Base-by-base conservation (phyloP, 2,888 invertebrate species). In the Drosophila infuscata region DNA sequence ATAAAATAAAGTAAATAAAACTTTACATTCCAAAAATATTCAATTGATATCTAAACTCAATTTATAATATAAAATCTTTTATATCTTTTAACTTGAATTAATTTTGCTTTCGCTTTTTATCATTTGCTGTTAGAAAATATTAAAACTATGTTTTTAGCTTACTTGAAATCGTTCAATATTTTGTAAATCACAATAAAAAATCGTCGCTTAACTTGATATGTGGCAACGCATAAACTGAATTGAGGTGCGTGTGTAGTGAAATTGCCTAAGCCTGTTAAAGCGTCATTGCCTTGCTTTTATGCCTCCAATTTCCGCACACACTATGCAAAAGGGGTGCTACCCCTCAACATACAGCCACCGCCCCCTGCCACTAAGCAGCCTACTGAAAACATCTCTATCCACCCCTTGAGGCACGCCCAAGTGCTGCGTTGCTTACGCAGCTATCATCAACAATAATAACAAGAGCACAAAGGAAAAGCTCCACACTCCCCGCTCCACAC, bases 401-500 rank as follows among this genome's bases (percentile, higher is more conserved):
- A 80, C 57, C 81, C 68, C 68, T 57, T 41, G 46, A 57, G 74
- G 56, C 51, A 60, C 59, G 52, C 54, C 62, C 32, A 64, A 76
- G 61, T 66, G 69, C 59, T 73, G 48, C 65, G 69, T 61, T 73
- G 70, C 82, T 66, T 72, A 82, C 83, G 68, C 74, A 81, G 73
- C 81, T 82, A 82, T 68, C 79, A 72, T 66, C 70, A 72, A 74
- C 52, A 70, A 80, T 74, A 76, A 76, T 77, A 82, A 72, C 46
- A 49, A 52, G 61, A 61, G 29, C 62, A 70, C 79, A 74, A 72
- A 79, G 79, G 76, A 72, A 57, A 74, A 64, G 60, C 66, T 63
- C 63, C 43, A n/a, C 43, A n/a, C 9, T n/a, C 33, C 5, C 36
- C 38, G 7, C 38, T 8, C 9, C 41, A 1, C 41, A 11, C 43